Conservation (phyloP, 2,113 vertebrate genomes). For the Rhinolophus sinicus region DNA sequence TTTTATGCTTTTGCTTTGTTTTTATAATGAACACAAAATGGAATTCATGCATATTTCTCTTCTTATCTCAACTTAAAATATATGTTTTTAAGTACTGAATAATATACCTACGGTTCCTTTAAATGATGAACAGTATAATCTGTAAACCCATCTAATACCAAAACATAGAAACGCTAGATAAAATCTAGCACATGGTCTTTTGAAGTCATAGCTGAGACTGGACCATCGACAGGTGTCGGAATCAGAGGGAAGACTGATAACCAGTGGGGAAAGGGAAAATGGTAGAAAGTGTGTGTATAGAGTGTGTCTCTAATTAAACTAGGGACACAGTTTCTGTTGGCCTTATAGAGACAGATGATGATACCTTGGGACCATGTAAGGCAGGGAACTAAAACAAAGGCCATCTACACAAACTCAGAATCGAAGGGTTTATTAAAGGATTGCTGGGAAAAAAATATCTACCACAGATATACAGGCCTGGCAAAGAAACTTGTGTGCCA, state of each 20-base stretch:
- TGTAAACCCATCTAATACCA: background rate
- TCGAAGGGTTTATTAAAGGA: background rate
- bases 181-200: background rate
- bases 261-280: background rate
- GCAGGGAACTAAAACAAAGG: background rate
- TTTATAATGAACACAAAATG: constrained; percentile 43
- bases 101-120: background rate
- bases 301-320: background rate
- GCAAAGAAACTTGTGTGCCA: background rate
- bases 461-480: background rate
- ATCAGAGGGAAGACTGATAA: background rate
- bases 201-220: background rate
- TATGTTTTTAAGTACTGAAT: background rate
- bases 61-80: constrained; percentile 6
- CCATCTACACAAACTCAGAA: background rate
- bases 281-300: background rate
- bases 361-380: background rate
- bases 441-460: background rate
- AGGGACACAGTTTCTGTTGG: background rate
- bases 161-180: background rate
- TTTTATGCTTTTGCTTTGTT: constrained; percentile 38
- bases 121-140: background rate
- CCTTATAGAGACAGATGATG: background rate
- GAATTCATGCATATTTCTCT: background rate
- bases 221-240: background rate